Evolutionary conservation across 2,888 invertebrate genomes (phyloP).

Genomic region (Venusia cambrica): DNA sequence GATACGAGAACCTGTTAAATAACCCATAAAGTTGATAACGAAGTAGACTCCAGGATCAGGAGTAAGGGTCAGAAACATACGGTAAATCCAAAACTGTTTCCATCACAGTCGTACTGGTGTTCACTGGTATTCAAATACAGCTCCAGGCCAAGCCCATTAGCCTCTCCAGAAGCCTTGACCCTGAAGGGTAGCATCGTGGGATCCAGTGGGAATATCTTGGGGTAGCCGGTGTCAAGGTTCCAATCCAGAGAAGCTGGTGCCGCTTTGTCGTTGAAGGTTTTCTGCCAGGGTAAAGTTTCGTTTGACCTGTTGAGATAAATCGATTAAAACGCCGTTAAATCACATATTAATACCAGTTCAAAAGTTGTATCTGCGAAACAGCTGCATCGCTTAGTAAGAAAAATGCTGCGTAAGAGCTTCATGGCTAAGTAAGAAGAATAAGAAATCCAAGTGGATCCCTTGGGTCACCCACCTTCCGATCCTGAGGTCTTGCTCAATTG

Average conservation of each 20-base stretch:
- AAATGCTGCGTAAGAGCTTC: too few species aligned
- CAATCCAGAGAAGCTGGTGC: slow-evolving; percentile 45
- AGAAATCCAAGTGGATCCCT: too few species aligned
- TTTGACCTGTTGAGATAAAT: slow-evolving; percentile 51
- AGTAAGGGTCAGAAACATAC: slow-evolving; percentile 42
- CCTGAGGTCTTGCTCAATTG: too few species aligned
- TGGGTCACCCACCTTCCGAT: too few species aligned
- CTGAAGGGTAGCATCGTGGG: slow-evolving; percentile 52
- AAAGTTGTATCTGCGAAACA: too few species aligned
- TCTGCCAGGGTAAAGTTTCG: slow-evolving; percentile 57
- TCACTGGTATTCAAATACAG: slow-evolving; percentile 66
- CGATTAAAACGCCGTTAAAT: background rate
- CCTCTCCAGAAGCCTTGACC: slow-evolving; percentile 66
- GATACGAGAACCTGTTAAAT: slow-evolving; percentile 55
- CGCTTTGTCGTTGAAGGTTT: slow-evolving; percentile 43
- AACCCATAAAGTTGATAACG: background rate
- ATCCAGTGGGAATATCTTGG: slow-evolving; percentile 58
- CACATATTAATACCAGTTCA: too few species aligned
- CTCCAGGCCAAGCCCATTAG: slow-evolving; percentile 64
- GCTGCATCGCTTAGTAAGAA: too few species aligned
- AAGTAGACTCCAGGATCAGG: background rate
- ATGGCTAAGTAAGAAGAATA: too few species aligned
- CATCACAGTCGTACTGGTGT: slow-evolving; percentile 66
- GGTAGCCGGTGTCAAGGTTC: slow-evolving; percentile 64
- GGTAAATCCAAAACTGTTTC: slow-evolving; percentile 67